A percentile compares a stretch with the other conserved stretches of the same genome.
phyloP scores from a whole-genome alignment of 1,140 invertebrate genomes.

The Amphibalanus amphitrite region DNA sequence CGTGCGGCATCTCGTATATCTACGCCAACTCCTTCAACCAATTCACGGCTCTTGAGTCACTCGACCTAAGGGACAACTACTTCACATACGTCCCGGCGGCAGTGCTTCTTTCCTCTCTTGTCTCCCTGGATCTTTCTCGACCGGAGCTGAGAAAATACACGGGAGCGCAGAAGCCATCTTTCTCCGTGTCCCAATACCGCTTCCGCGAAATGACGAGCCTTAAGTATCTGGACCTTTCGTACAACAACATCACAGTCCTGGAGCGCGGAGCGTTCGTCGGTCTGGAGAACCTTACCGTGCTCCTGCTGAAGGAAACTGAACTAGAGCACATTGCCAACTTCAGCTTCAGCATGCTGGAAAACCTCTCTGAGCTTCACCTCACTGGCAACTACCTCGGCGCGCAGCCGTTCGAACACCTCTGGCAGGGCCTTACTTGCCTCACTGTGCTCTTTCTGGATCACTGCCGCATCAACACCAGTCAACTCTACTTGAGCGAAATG shows the following conservation, averaged over 20 bases:
- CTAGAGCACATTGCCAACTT: background rate
- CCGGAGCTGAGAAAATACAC: no score
- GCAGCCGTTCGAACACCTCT: background rate
- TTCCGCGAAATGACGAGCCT: background rate
- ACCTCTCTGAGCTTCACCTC: background rate
- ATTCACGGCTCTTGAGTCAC: background rate
- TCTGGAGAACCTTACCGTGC: background rate
- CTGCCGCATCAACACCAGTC: background rate
- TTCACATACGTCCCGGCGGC: background rate
- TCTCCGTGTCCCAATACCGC: background rate
- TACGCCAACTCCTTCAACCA: background rate
- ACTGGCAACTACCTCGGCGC: background rate
- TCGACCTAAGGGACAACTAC: background rate
- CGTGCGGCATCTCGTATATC: background rate
- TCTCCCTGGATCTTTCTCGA: background rate
- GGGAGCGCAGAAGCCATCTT: background rate
- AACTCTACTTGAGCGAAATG: background rate
- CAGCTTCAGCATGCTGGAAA: background rate
- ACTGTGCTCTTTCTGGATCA: background rate
- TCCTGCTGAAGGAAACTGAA: background rate
- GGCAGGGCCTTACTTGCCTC: background rate
- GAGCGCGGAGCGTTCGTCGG: background rate
- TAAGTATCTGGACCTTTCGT: background rate
- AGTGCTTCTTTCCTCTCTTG: background rate
- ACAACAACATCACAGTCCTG: background rate